phyloP scores from a whole-genome alignment of 2,797 vertebrate genomes.

The Cirrhinus molitorella region DNA sequence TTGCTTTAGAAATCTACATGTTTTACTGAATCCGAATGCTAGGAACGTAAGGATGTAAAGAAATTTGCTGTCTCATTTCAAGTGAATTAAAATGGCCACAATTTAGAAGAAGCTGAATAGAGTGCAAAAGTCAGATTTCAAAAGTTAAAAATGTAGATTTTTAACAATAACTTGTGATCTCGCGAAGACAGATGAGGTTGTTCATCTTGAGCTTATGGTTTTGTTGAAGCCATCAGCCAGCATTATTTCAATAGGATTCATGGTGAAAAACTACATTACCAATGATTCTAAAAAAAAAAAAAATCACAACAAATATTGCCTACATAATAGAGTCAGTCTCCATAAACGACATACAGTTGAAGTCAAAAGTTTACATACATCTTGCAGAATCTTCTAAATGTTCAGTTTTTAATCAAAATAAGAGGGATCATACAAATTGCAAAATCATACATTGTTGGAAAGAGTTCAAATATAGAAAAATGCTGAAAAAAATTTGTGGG shows the following conservation, averaged over 20 bases:
- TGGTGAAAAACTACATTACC: neutral
- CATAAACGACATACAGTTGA: too few species aligned
- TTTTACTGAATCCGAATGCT: conserved; percentile 11
- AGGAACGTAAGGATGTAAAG: neutral
- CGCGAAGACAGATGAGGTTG: neutral
- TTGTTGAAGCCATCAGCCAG: too few species aligned
- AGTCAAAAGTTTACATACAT: too few species aligned
- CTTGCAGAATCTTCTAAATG: too few species aligned
- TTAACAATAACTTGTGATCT: neutral
- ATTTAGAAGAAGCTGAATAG: neutral
- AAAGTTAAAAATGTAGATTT: neutral
- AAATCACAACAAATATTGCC: neutral
- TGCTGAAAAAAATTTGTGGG: too few species aligned
- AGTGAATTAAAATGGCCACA: neutral
- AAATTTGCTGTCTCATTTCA: too few species aligned
- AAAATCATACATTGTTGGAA: too few species aligned
- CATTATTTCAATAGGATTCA: neutral
- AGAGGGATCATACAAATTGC: too few species aligned
- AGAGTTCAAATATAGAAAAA: too few species aligned
- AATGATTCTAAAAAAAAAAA: neutral
- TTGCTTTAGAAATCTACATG: neutral
- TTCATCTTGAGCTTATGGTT: neutral
- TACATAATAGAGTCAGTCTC: neutral
- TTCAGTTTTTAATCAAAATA: too few species aligned
- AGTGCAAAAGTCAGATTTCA: neutral